Evolutionary conservation across 2,113 vertebrate species (phyloP).

Genomic region (Phodopus roborovskii): DNA sequence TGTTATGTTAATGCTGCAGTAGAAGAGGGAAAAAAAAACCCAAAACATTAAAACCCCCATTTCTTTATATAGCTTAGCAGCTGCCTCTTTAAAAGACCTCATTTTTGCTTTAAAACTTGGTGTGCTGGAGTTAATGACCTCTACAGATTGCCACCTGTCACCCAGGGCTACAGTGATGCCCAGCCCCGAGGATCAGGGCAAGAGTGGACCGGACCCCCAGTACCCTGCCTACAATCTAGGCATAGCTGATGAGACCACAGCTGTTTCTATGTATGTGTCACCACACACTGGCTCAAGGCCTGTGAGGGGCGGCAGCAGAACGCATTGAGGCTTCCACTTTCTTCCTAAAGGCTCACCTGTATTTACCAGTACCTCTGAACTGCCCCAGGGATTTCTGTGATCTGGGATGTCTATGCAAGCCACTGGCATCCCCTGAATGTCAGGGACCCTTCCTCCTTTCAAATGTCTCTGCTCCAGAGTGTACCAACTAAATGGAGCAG

Average conservation of each 20-base stretch:
- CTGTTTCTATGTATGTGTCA: fast-evolving
- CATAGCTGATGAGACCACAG: background rate
- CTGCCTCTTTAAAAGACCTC: constrained; percentile 45
- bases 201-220: background rate
- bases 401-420: background rate
- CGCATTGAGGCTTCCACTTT: fast-evolving
- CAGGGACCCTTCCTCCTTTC: background rate
- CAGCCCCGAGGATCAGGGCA: background rate
- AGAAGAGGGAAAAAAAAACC: constrained; percentile 64
- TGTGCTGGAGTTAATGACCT: constrained; percentile 71
- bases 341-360: fast-evolving
- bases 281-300: background rate
- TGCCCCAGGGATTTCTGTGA: background rate
- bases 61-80: constrained; percentile 68
- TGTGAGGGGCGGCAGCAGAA: background rate
- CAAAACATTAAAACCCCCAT: constrained; percentile 69
- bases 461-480: background rate
- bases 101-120: constrained; percentile 46
- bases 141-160: constrained; percentile 68
- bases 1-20: constrained; percentile 69
- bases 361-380: no score
- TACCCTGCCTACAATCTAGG: fast-evolving
- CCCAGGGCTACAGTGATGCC: background rate
- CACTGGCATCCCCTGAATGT: no score
- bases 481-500: fast-evolving